phyloP scores from a whole-genome alignment of 1,140 invertebrate species.

The Drosophila aff. region DNA sequence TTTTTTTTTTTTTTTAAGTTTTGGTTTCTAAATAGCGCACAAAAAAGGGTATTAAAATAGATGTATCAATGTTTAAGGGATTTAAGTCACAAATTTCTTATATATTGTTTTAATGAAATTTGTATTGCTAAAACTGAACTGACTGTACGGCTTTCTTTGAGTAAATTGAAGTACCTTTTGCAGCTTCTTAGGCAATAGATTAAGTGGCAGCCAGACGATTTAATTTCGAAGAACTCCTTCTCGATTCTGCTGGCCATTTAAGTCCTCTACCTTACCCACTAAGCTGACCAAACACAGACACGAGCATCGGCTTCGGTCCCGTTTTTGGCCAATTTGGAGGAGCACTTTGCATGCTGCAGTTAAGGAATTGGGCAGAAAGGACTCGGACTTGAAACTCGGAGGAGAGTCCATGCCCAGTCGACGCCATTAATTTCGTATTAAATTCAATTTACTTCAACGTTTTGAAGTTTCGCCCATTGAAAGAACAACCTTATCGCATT shows the following conservation, averaged over 20 bases:
- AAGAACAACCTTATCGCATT: constrained; percentile 41
- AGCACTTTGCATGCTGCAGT: constrained; percentile 36
- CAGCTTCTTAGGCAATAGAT: background rate
- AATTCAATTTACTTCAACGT: constrained; percentile 43
- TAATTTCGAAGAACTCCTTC: background rate
- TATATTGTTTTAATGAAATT: background rate
- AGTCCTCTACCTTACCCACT: background rate
- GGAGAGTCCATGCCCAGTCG: constrained; percentile 13
- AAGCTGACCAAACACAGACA: constrained; percentile 23
- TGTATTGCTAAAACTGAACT: too few relatives aligned
- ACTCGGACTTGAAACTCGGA: constrained; percentile 2
- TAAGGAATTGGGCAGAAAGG: background rate
- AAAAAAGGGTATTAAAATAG: too few relatives aligned
- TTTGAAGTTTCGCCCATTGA: constrained; percentile 35
- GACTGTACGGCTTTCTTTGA: background rate
- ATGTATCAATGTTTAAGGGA: too few relatives aligned
- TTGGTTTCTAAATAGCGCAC: too few relatives aligned
- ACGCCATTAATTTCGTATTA: constrained; percentile 47
- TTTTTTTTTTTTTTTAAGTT: too few relatives aligned
- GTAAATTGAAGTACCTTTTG: background rate
- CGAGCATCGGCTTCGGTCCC: background rate
- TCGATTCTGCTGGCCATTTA: constrained; percentile 8
- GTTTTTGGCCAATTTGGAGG: constrained; percentile 27
- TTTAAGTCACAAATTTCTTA: background rate
- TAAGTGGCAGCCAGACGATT: background rate